phyloP scores from a whole-genome alignment of 1,140 invertebrate species.

The Bombus vancouverensis region DNA sequence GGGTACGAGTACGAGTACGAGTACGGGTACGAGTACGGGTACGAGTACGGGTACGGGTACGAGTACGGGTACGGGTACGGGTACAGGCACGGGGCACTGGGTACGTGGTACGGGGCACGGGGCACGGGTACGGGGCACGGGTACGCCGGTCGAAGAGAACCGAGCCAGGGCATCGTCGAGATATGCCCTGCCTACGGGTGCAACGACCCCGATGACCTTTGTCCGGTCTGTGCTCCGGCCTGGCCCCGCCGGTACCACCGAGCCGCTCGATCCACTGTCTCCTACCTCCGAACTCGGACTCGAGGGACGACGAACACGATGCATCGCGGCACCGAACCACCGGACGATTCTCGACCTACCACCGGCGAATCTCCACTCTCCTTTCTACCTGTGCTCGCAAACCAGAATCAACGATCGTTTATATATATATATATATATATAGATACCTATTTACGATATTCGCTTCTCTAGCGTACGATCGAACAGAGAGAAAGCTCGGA shows the following conservation, averaged over 20 bases:
- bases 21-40: background rate
- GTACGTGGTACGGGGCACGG: background rate
- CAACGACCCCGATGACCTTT: constrained; percentile 82
- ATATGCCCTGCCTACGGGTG: constrained; percentile 81
- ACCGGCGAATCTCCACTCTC: constrained; percentile 7
- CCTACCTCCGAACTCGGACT: constrained; percentile 48
- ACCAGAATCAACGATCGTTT: background rate
- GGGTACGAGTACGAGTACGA: background rate
- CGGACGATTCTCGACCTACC: constrained; percentile 32
- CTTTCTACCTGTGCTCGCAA: constrained; percentile 24
- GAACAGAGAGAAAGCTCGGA: too few species aligned
- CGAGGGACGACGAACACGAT: constrained; percentile 39
- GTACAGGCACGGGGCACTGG: background rate
- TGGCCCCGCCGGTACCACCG: constrained; percentile 70
- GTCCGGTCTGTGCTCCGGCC: constrained; percentile 78
- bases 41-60: background rate
- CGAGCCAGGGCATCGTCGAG: constrained; percentile 72
- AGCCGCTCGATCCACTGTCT: constrained; percentile 61
- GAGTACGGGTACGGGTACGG: too few species aligned
- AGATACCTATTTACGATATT: too few species aligned
- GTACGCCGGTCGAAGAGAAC: constrained; percentile 6
- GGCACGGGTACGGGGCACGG: constrained; percentile 8
- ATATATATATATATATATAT: too few species aligned
- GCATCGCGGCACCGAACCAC: constrained; percentile 25
- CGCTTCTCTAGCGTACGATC: too few species aligned